Evolutionary conservation across 2,888 invertebrate species (phyloP).

Genomic region (Drosophila meridionalis): DNA sequence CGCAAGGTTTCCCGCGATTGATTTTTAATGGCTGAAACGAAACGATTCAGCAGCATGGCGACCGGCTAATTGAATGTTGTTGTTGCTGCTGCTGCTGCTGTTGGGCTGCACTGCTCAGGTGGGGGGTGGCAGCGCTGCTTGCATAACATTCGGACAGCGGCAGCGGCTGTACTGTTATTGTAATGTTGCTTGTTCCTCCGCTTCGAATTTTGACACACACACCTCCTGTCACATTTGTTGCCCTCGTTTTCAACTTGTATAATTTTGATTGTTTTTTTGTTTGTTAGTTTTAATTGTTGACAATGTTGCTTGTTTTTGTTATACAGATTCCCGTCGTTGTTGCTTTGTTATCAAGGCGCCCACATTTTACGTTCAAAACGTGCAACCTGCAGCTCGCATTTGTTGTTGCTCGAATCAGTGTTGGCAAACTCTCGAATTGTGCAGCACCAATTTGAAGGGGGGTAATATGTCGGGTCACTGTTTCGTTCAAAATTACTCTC

Average conservation of each 20-base stretch:
- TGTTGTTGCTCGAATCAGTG: slow-evolving; percentile 50
- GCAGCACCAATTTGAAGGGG: slow-evolving; percentile 24
- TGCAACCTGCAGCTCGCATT: slow-evolving; percentile 63
- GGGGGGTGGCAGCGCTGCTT: slow-evolving; percentile 55
- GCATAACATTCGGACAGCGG: slow-evolving; percentile 65
- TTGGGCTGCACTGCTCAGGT: slow-evolving; percentile 27
- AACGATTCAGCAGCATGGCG: slow-evolving; percentile 76
- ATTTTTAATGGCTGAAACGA: slow-evolving; percentile 84
- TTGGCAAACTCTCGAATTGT: slow-evolving; percentile 35
- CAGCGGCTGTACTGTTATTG: slow-evolving; percentile 47
- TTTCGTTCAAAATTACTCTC: background rate
- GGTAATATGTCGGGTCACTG: slow-evolving; percentile 18
- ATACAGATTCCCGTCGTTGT: slow-evolving; percentile 35
- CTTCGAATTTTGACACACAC: slow-evolving; percentile 45
- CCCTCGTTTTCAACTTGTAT: slow-evolving; percentile 42
- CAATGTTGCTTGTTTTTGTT: slow-evolving; percentile 21
- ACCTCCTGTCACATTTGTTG: slow-evolving; percentile 60
- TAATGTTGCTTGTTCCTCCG: slow-evolving; percentile 48
- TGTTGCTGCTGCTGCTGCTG: slow-evolving; percentile 8
- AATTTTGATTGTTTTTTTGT: slow-evolving; percentile 52
- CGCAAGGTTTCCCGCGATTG: slow-evolving; percentile 86
- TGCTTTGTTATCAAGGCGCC: slow-evolving; percentile 65
- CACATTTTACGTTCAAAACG: slow-evolving; percentile 68
- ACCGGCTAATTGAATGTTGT: slow-evolving; percentile 61
- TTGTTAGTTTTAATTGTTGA: slow-evolving; percentile 32